Conservation (phyloP, 2,888 invertebrate genomes). For the Thyatira batis region DNA sequence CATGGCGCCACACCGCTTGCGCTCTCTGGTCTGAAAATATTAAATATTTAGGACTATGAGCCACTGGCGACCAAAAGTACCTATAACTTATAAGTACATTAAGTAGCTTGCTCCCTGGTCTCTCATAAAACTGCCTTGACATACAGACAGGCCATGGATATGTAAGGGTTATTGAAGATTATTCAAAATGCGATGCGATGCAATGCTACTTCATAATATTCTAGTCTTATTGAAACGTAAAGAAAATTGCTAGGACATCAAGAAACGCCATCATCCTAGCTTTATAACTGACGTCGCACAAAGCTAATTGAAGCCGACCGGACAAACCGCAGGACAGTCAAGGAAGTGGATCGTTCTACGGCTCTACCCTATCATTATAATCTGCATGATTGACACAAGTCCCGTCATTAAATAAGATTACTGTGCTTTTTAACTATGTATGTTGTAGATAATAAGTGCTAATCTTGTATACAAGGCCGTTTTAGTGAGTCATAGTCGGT, state of each 20-base stretch:
- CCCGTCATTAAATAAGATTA: constrained; percentile 40
- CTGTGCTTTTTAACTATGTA: constrained; percentile 10
- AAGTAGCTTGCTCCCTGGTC: too few species aligned
- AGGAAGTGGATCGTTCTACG: constrained; percentile 31
- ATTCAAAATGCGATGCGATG: too few species aligned
- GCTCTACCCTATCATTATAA: constrained; percentile 52
- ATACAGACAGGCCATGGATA: too few species aligned
- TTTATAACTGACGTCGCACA: constrained; percentile 20
- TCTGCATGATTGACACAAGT: constrained; percentile 52
- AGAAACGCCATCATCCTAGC: constrained; percentile 10
- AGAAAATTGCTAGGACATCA: background rate
- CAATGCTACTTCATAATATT: too few species aligned
- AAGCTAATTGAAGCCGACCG: constrained; percentile 18
- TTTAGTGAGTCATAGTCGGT: constrained; percentile 46
- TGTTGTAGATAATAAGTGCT: constrained; percentile 25
- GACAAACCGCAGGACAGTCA: constrained; percentile 33
- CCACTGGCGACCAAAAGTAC: too few species aligned
- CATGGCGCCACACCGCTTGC: constrained; percentile 69
- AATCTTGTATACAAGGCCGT: constrained; percentile 15
- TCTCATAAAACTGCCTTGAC: too few species aligned
- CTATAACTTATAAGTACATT: too few species aligned
- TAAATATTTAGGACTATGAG: background rate
- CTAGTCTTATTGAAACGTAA: background rate
- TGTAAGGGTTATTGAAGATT: background rate
- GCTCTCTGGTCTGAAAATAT: constrained; percentile 44